Evolutionary conservation across 2,888 invertebrate species (phyloP), one percentile per base, ranked within the genome.

Genomic region (Meandrusa payeni): DNA sequence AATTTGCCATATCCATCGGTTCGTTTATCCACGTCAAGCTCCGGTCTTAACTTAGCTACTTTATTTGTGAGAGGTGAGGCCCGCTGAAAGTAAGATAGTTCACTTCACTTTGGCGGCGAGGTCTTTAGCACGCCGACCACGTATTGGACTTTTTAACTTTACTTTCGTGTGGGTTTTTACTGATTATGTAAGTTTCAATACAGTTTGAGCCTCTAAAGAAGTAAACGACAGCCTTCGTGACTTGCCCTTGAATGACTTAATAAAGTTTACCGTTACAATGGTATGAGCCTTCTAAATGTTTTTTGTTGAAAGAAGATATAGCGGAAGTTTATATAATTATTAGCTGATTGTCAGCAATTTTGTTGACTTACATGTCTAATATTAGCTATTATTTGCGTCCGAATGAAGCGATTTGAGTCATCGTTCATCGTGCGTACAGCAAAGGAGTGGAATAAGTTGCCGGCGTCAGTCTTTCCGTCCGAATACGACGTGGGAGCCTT

Each of bases 21-120:
- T 34, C 15, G 10, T 26, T 22, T 11, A 29, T 51, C 41, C 32
- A 19, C 2, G 41, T 24, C 9, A 17, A 17, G n/a, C 47, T 32
- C 27, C 41, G 48, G 43, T 46, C 56, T 49, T 60, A 65, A 61
- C 63, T 66, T 53, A 46, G 76, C 78, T 77, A 80, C 77, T 82
- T 81, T 82, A 83, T 78, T 80, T 81, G 71, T 61, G 63, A 60
- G 69, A 76, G 78, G 75, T 73, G 66, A 73, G 68, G 64, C 67
- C 59, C 68, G 76, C 67, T 72, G 79, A 81, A 82, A 82, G 81
- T 77, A 77, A 81, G 81, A 82, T 81, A 82, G 82, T 76, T 76
- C 71, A 65, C 67, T 69, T 60, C 58, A 64, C 65, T 65, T 64
- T 57, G 59, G 50, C 54, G 43, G 50, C 48, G 49, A 51, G 53